phyloP scores from a whole-genome alignment of 2,797 vertebrate genomes.

The Dendrocincla tyrannina region DNA sequence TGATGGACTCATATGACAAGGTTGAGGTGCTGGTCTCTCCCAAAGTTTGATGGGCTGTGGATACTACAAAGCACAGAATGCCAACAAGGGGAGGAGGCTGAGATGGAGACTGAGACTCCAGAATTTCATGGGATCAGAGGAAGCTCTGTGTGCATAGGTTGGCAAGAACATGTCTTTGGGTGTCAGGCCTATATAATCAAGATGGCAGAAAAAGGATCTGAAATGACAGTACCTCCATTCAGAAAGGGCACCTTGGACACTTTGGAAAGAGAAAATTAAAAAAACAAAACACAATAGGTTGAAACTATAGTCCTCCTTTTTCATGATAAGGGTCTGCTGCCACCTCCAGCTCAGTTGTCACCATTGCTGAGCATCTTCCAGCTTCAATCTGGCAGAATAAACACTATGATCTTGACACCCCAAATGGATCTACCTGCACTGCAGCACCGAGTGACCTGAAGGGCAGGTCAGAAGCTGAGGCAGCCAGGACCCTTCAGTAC shows the following conservation, averaged over 20 bases:
- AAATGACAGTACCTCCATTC: background rate
- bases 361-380: background rate
- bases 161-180: background rate
- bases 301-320: background rate
- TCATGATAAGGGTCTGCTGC: slow-evolving; percentile 44
- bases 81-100: background rate
- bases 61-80: background rate
- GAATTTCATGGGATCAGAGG: background rate
- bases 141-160: background rate
- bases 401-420: background rate
- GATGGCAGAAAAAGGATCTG: background rate
- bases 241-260: background rate
- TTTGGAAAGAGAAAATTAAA: background rate
- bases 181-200: background rate
- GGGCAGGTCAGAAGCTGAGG: background rate
- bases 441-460: accelerated
- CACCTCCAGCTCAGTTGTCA: slow-evolving; percentile 52
- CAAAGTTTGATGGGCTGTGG: background rate
- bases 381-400: background rate
- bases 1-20: background rate
- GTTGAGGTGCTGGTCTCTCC: background rate
- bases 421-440: background rate
- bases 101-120: background rate
- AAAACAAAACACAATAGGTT: background rate
- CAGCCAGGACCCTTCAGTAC: background rate